A percentile compares a stretch with the other conserved stretches of the same genome.
Conservation (phyloP, 2,797 vertebrate genomes). For the Mionectes olivaceus region DNA sequence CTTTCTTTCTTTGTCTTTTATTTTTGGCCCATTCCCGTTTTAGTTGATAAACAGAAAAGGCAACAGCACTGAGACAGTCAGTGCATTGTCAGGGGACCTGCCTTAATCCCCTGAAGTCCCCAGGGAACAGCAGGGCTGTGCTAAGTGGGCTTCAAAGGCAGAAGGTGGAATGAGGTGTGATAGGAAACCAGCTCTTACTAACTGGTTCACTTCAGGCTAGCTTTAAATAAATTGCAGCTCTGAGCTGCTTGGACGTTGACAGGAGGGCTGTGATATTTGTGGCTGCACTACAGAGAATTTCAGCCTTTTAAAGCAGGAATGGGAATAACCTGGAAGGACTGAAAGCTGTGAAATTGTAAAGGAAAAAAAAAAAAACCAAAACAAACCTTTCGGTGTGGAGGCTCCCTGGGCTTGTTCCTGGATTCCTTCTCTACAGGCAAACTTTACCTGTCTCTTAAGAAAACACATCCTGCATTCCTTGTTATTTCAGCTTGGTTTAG, state of each 20-base stretch:
- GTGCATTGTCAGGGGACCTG: conserved; percentile 29
- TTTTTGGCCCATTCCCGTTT: background rate
- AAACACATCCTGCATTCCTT: background rate
- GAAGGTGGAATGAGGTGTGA: conserved; percentile 62
- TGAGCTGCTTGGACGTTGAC: conserved; percentile 53
- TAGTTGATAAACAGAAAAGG: conserved; percentile 39
- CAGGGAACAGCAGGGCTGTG: conserved; percentile 13
- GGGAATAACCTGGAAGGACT: background rate
- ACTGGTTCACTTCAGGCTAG: conserved; percentile 71
- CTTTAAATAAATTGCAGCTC: conserved; percentile 68
- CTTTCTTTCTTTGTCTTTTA: background rate
- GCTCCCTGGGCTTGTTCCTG: background rate
- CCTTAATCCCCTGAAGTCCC: conserved; percentile 45
- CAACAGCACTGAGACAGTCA: conserved; percentile 32
- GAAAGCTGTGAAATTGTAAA: background rate
- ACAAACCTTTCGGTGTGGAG: background rate
- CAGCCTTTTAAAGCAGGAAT: conserved; percentile 19
- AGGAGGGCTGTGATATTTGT: conserved; percentile 56
- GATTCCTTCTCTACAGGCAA: background rate
- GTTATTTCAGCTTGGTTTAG: background rate
- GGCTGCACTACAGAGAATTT: conserved; percentile 52
- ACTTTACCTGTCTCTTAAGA: conserved; percentile 11
- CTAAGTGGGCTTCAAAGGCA: conserved; percentile 72
- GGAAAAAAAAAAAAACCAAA: background rate
- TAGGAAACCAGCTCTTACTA: conserved; percentile 70